These are phyloP conservation scores for Creontiades dilutus DNA, from an alignment of 2,888 invertebrate genomes.

Conservation along the genomic window DNA sequence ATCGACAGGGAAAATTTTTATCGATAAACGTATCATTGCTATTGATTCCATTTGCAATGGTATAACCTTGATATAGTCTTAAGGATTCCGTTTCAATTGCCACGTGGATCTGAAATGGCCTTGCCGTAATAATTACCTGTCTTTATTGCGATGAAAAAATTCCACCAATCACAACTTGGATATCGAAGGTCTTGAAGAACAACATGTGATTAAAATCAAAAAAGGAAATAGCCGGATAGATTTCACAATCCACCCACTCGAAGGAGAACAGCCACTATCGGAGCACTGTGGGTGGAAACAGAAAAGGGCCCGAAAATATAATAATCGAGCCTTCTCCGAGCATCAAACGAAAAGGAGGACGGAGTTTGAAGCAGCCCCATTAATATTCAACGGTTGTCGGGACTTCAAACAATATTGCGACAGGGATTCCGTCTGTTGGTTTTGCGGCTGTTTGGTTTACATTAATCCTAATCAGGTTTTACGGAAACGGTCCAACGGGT, in stretches of 20 bases:
- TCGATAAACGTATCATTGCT: too few relatives aligned
- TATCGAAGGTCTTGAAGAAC: constrained; percentile 5
- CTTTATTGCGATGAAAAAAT: background rate
- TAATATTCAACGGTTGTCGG: constrained; percentile 60
- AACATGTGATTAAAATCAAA: constrained; percentile 46
- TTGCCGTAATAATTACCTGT: too few relatives aligned
- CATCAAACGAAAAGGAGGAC: constrained; percentile 23
- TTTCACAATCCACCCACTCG: constrained; percentile 61
- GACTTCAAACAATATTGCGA: constrained; percentile 65
- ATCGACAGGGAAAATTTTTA: too few relatives aligned
- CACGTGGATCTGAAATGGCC: too few relatives aligned
- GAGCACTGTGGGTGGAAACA: constrained; percentile 30
- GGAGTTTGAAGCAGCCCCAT: constrained; percentile 45
- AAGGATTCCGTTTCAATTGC: too few relatives aligned
- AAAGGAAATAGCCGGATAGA: constrained; percentile 46
- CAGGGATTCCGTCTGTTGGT: constrained; percentile 56
- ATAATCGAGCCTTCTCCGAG: constrained; percentile 5
- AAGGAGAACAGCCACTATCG: constrained; percentile 1
- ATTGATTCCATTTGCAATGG: too few relatives aligned
- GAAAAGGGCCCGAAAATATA: constrained; percentile 34
- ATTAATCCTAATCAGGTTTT: constrained; percentile 61
- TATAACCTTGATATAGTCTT: too few relatives aligned
- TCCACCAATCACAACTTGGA: background rate
- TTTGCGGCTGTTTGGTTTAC: constrained; percentile 59
- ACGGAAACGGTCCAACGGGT: background rate